Base-by-base conservation (phyloP, 2,888 invertebrate species). In the Pseudococcus jackbeardsleyi region DNA sequence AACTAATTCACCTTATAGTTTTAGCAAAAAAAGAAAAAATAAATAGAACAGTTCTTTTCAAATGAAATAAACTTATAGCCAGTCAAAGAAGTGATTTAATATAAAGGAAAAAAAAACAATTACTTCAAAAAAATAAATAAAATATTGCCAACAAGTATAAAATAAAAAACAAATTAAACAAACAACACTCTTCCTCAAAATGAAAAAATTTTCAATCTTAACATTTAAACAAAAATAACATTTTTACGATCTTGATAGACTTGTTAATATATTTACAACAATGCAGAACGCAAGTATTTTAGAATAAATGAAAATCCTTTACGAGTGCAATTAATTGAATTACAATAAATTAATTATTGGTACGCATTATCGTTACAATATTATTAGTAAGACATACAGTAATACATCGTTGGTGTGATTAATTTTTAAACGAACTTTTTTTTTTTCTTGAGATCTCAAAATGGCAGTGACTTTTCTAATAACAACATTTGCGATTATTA, bases 401-500 rank as follows among this genome's bases (percentile, higher is more conserved):
- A 82, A 82, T 46, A 46, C 33, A 46, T 82, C 79, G 79, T 82
- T 82, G 79, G 79, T 82, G 79, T 82, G 46, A 82, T 82, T 82
- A 82, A 82, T 46, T 42, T 82, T 82, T 82, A 46, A 82, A 82
- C 79, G 46, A 46, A 82, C 22, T 19, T 84, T 54, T 64, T 79
- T 33, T 33, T 33, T 79, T 33, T 33, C 3, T 33, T 88, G 88
- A 88, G 88, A 88, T 88, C 88, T 50, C 68, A 72, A 39, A 46
- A 88, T 88, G 88, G 88, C 88, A 88, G 88, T 88, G 88, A 88
- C 68, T 68, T 85, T 77, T 19, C 84, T 77, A 88, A 72, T 90
- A 90, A 89, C 90, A 93, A 92, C 93, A 93, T 92, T 94, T 94
- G 91, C 94, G 93, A 91, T 94, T 94, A 91, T 94, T 94, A 91